Base-by-base conservation (phyloP, 2,888 invertebrate genomes). In the Orchestes rusci region DNA sequence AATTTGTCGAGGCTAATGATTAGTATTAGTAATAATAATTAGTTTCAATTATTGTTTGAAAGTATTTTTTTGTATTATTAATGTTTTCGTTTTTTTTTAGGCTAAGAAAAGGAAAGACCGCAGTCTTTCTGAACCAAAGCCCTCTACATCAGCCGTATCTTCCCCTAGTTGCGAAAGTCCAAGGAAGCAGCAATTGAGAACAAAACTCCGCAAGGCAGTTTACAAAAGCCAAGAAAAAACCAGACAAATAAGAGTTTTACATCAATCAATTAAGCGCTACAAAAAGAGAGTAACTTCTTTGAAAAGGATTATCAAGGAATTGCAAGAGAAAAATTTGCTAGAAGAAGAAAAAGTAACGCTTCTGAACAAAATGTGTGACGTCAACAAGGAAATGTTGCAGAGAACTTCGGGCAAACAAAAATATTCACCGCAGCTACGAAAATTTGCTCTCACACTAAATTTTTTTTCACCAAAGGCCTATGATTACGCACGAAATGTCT, bases 401-500 rank as follows among this genome's bases (percentile, higher is more conserved):
- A 28, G 43, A 23, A 34, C 42, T 29, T 30, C 29, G 13, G 36
- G 31, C 12, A 50, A 44, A 37, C n/a, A n/a, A n/a, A 33, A 45
- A 37, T 43, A 45, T 45, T 32, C 39, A 27, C 43, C 38, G 15
- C 46, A 52, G 13, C 31, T 52, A 32, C 12, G 46, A 19, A 45
- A 43, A 35, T 51, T 52, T 46, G 49, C 49, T n/a, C n/a, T n/a
- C n/a, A 52, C 43, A 8, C 34, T 46, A 40, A 45, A 32, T 34
- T 45, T 51, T 36, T 43, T 39, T 39, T 51, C 49, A 2, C 47
- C 53, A 8, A 58, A 56, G 47, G 64, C 58, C 2, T 63, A 65
- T 43, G 40, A 54, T 10, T 65, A 60, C 51, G 59, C 64, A 2
- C 39, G 65, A 46, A 44, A 60, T 51, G 54, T 51, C 31, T 66